Evolutionary conservation across 2,797 vertebrate species (phyloP), one percentile per base, ranked within the genome.

Genomic region (Salarias fasciatus): DNA sequence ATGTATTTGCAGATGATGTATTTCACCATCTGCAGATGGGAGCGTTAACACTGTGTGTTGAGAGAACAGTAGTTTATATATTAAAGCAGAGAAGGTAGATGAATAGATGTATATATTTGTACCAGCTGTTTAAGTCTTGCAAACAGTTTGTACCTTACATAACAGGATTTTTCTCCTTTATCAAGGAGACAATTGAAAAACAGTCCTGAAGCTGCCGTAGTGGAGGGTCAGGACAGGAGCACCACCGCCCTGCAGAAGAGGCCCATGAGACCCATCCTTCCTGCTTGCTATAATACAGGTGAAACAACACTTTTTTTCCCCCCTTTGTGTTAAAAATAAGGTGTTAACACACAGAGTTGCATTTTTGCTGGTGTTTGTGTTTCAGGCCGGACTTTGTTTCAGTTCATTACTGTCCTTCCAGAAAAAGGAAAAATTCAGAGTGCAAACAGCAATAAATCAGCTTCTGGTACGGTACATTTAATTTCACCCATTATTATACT

Each of bases 241-340:
- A 33, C 2, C 6, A 42, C 11, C 0, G 0, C 5, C 31, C 48
- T 69, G 41, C 85, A 70, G 4, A 88, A 75, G 72, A 88, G 74
- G 69, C 81, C 90, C 0, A 65, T 89, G 28, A 86, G 90, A 69
- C 86, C 86, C 64, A 91, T 91, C 35, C 86, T 90, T 11, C 90
- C 90, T 13, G 88, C 89, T 11, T 84, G 59, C 55, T 78, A 67
- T 5, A 80, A 14, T 60, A 76, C 87, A 73, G 80, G 89, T 89
- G n/a, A 71, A 46, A 14, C 14, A 57, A 6, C 8, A 8, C 10
- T n/a, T 8, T 0, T 35, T 68, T 15, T n/a, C n/a, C n/a, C n/a
- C n/a, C n/a, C 24, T 38, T 5, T 24, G 9, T 35, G n/a, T 56
- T 30, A 41, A 11, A 55, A 38, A 42, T 4, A 12, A 38, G 5